Base-by-base conservation (phyloP, 2,113 vertebrate species). In the Cercopithecus mona region DNA sequence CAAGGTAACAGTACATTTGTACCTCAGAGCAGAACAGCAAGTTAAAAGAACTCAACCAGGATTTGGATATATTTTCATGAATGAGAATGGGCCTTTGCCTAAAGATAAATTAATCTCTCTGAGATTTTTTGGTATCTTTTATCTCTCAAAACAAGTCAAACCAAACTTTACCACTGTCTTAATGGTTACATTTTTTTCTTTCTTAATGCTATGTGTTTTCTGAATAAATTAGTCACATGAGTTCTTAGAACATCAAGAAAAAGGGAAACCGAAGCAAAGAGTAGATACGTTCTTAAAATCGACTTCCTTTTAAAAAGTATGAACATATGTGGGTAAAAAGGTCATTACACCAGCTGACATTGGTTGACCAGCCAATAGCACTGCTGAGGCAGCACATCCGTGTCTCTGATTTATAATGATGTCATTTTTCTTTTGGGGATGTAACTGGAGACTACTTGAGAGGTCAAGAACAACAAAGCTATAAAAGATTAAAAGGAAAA, bases 1-100 rank as follows among this genome's bases (percentile, higher is more conserved):
- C 93, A 97, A 3, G 18, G 97, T 97, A 92, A 97, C 94, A 98
- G 97, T 97, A 95, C 78, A 83, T n/a, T 85, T 98, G 88, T 3
- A 27, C 92, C 90, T 96, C 89, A 96, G 40, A 96, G 94, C 8
- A 97, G 82, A 90, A 95, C 81, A 96, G 92, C 93, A 98, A 97
- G 93, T 91, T 97, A 93, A 97, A 89, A 97, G 64, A 94, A 88
- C 88, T 97, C 95, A 81, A 86, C 50, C 32, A 94, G 90, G 64
- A 95, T 95, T 96, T 98, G 93, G 81, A 81, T 96, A 85, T 70
- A 70, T 97, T 96, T 97, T 97, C 43, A 79, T 38, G 94, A 97
- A 96, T 87, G 85, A 70, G 78, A 97, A 32, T 18, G 18, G 45
- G 23, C 17, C 50, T 97, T 96, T 97, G 40, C 66, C 52, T 95